Base-by-base conservation (phyloP, 2,113 vertebrate genomes). In the Hoplias malabaricus region DNA sequence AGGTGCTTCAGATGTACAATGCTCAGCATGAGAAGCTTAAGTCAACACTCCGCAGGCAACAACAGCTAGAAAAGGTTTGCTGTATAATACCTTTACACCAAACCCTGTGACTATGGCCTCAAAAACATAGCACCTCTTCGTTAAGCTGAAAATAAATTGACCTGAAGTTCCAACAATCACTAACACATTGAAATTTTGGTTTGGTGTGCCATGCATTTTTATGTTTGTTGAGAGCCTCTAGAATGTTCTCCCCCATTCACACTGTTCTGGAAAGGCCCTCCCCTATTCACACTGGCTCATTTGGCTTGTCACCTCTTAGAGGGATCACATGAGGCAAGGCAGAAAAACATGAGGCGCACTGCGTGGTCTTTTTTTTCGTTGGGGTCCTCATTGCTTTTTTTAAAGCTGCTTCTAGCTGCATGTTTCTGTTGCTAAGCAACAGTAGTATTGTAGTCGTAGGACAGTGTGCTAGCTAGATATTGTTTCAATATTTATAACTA, bases 21-120 rank as follows among this genome's bases (percentile, higher is more conserved):
- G 92, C 91, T 72, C 94, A 96, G 80, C 94, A 96, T 74, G 93
- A 95, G 63, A 94, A 92, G 72, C 87, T 96, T 0, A 93, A 93
- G 72, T 86, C 84, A 4, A 94, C 95, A 80, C 80, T 95, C 82
- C 88, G 90, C 82, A 93, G 92, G 86, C 95, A 95, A 42, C 93
- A 93, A 75, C 94, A 94, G 82, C 92, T 95, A 71, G 93, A 95
- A 82, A 93, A 93, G 94, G 94, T 95, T 92, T 4, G 71, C 72
- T 70, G 25, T 1, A 33, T 71, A 21, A 11, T 23, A 34, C 31
- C 9, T 69, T 40, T 43, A 42, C 33, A 5, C 59, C 13, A 1
- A 23, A 59, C 42, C 6, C 2, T 43, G 19, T 50, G 46, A 34
- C 21, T 33, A n/a, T 33, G 7, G 59, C 50, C 40, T 54, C 48